phyloP scores from a whole-genome alignment of 2,113 vertebrate species.

The Hepsetus odoe region DNA sequence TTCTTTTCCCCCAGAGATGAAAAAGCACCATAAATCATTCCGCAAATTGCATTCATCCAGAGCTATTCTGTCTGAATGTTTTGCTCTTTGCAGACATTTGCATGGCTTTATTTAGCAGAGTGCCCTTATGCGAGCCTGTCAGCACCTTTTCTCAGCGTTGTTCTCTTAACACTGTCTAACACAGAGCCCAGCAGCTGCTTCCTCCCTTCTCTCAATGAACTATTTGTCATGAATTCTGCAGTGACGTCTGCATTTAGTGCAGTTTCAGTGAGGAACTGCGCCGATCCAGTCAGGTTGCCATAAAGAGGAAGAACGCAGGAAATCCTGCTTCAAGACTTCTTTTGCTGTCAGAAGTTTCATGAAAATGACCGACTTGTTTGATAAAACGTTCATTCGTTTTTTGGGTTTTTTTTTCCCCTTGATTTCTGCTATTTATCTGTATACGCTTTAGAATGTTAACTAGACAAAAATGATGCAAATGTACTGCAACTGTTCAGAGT shows the following conservation, averaged over 20 bases:
- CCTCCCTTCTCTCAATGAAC: neutral
- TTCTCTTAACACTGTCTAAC: neutral
- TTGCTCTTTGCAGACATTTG: slow-evolving; percentile 2
- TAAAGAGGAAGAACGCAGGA: neutral
- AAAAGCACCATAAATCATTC: neutral
- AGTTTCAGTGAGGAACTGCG: neutral
- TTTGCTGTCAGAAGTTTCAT: neutral
- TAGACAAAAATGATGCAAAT: too few relatives aligned
- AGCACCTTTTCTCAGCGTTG: slow-evolving; percentile 4
- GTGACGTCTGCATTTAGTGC: neutral
- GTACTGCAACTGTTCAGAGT: too few relatives aligned
- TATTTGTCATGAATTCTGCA: neutral
- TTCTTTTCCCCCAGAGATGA: neutral
- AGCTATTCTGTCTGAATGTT: neutral
- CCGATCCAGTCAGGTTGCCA: neutral
- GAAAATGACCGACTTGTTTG: neutral
- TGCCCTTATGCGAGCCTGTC: slow-evolving; percentile 24
- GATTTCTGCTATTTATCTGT: neutral
- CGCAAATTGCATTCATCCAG: neutral
- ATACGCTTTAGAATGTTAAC: too few relatives aligned
- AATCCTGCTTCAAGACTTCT: neutral
- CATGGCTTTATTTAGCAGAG: slow-evolving; percentile 13
- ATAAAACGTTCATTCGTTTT: too few relatives aligned
- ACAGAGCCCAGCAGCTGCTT: neutral
- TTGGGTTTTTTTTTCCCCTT: neutral